phyloP scores from a whole-genome alignment of 2,888 invertebrate genomes.

The Amblyteles armatorius region DNA sequence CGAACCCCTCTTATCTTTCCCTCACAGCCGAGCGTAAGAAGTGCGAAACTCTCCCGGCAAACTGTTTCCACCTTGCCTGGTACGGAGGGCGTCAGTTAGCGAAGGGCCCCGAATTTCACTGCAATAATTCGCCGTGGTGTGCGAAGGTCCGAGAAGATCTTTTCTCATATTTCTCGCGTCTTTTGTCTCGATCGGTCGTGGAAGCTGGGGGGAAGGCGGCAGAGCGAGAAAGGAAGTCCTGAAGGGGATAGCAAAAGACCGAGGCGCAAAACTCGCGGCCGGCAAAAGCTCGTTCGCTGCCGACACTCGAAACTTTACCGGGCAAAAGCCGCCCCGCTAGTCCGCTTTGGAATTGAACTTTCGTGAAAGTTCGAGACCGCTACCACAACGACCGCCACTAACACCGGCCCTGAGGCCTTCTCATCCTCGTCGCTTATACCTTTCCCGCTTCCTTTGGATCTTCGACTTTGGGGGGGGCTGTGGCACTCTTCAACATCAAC shows the following conservation, averaged over 20 bases:
- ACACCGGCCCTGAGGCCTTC: slow-evolving; percentile 44
- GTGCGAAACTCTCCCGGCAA: slow-evolving; percentile 60
- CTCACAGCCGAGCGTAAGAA: slow-evolving; percentile 59
- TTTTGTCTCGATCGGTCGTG: slow-evolving; percentile 37
- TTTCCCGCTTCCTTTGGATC: slow-evolving; percentile 45
- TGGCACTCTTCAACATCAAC: slow-evolving; percentile 54
- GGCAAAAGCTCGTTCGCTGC: slow-evolving; percentile 60
- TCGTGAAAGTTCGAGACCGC: slow-evolving; percentile 57
- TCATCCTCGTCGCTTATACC: slow-evolving; percentile 50
- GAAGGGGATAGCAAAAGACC: slow-evolving; percentile 29
- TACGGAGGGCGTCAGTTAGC: slow-evolving; percentile 3
- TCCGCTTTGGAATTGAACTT: slow-evolving; percentile 67
- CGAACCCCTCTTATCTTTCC: slow-evolving; percentile 55
- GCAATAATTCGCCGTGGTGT: slow-evolving; percentile 56
- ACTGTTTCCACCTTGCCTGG: slow-evolving; percentile 44
- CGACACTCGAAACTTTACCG: slow-evolving; percentile 65
- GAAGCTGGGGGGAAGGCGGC: slow-evolving; percentile 1
- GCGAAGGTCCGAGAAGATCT: slow-evolving; percentile 59
- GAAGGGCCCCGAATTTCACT: slow-evolving; percentile 44
- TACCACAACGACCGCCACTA: slow-evolving; percentile 49
- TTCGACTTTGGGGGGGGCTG: slow-evolving; percentile 40
- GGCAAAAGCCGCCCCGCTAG: slow-evolving; percentile 49
- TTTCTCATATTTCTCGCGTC: slow-evolving; percentile 62
- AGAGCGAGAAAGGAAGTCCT: slow-evolving; percentile 16
- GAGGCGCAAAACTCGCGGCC: slow-evolving; percentile 53